phyloP scores from a whole-genome alignment of 2,888 invertebrate genomes.

The Cryptocephalus moraei region DNA sequence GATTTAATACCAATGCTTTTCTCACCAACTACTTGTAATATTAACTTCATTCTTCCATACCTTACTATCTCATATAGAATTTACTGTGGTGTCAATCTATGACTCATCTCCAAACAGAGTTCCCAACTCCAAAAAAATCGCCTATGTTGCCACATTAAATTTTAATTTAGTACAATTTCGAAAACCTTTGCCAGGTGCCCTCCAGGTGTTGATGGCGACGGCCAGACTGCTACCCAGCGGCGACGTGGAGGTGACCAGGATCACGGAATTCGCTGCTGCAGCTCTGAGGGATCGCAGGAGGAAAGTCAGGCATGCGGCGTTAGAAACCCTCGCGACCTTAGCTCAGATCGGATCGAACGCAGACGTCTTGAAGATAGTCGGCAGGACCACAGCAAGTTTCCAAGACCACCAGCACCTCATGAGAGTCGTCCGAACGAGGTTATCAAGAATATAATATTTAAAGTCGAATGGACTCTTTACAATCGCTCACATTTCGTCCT shows the following conservation, averaged over 20 bases:
- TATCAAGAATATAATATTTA: slow-evolving; percentile 1
- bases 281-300: slow-evolving; percentile 49
- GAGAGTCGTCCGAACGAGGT: slow-evolving; percentile 62
- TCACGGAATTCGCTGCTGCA: slow-evolving; percentile 29
- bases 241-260: slow-evolving; percentile 50
- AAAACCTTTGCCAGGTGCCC: slow-evolving; percentile 16
- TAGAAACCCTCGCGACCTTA: slow-evolving; percentile 69
- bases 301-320: slow-evolving; percentile 64
- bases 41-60: no score
- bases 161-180: no score
- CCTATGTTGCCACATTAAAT: neutral
- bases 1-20: no score
- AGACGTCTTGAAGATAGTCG: slow-evolving; percentile 54
- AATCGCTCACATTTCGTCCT: no score
- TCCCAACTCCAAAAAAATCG: neutral
- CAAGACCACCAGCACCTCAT: slow-evolving; percentile 51
- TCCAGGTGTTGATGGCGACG: slow-evolving; percentile 52
- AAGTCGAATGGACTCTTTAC: no score
- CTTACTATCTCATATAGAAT: neutral
- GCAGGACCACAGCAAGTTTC: slow-evolving; percentile 32
- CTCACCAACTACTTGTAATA: no score
- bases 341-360: slow-evolving; percentile 59
- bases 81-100: neutral
- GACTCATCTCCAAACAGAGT: neutral
- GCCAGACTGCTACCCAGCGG: slow-evolving; percentile 69